Evolutionary conservation across 1,140 invertebrate species (phyloP), one percentile per base, ranked within the genome.

Genomic region (Brachionus asplanchnoidis): DNA sequence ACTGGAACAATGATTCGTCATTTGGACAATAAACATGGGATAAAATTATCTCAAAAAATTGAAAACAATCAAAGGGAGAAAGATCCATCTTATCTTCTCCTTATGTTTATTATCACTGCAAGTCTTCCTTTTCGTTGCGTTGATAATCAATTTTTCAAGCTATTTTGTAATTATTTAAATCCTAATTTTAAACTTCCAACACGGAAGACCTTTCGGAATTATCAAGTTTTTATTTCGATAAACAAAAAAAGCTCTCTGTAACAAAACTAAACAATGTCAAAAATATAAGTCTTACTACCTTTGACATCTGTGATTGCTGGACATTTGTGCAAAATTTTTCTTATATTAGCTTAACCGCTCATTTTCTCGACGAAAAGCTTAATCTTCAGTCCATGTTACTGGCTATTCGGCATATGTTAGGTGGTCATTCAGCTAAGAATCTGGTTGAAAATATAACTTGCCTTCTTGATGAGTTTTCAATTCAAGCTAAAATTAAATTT

Each of bases 241-340:
- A 68, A 68, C 23, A 68, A 68, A 68, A 68, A 32, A 32, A 11
- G 12, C 26, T 28, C 11, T 14, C 28, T 68, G 12, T 14, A 1
- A 32, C 12, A 26, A 68, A 32, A 14, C 26, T 68, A 0, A 28
- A 14, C 23, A 68, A 68, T 28, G 40, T 42, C 0, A 26, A 3
- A 44, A 0, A 26, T 42, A 44, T 78, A n/a, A 78, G 17, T 78
- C 28, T 78, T 6, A 78, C 75, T 4, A 78, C 50, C 32, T n/a
- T n/a, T n/a, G n/a, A n/a, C n/a, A n/a, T n/a, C n/a, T n/a, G n/a
- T n/a, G 75, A 78, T 78, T 78, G 75, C 3, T 78, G 75, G 42
- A 78, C 75, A n/a, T 78, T 40, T 23, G 36, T 78, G 17, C 75
- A 78, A 50, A 78, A 50, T 56, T 46, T 78, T 78, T 78, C 75